These are phyloP conservation scores for Asteroscopus sphinx DNA, from an alignment of 2,888 invertebrate genomes.

Conservation along the genomic window DNA sequence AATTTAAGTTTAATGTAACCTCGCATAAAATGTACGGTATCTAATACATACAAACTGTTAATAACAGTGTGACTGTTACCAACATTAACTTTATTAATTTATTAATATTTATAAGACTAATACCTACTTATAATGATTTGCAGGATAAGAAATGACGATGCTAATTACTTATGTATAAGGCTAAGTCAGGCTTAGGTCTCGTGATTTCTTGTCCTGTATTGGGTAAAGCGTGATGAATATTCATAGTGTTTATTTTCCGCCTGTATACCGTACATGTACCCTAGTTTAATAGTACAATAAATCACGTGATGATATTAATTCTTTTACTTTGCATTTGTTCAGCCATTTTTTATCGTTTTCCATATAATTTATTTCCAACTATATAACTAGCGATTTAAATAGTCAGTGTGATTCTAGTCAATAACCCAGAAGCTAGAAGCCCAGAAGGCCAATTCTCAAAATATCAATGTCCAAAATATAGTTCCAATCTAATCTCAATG, in stretches of 20 bases:
- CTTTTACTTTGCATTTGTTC: constrained; percentile 8
- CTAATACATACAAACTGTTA: constrained; percentile 33
- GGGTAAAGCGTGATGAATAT: constrained; percentile 31
- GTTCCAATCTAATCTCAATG: too few species aligned
- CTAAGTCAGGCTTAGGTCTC: constrained; percentile 2
- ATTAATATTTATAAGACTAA: constrained; percentile 27
- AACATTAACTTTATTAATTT: constrained; percentile 36
- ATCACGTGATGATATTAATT: constrained; percentile 26
- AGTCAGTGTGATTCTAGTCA: too few species aligned
- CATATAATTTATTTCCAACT: too few species aligned
- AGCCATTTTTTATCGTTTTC: too few species aligned
- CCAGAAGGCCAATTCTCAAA: too few species aligned
- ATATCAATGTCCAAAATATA: too few species aligned
- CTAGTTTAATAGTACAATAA: constrained; percentile 45
- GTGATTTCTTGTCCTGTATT: constrained; percentile 23
- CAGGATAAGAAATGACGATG: constrained; percentile 8
- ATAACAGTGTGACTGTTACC: constrained; percentile 43
- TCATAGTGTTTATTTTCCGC: constrained; percentile 38
- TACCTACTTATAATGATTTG: constrained; percentile 8
- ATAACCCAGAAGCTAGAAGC: too few species aligned
- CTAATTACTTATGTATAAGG: neutral
- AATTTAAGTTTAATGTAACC: constrained; percentile 36
- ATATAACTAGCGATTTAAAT: too few species aligned
- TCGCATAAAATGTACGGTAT: constrained; percentile 53
- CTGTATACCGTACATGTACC: constrained; percentile 43